Evolutionary conservation across 1,140 invertebrate species (phyloP).

Genomic region (Polyergus mexicanus): DNA sequence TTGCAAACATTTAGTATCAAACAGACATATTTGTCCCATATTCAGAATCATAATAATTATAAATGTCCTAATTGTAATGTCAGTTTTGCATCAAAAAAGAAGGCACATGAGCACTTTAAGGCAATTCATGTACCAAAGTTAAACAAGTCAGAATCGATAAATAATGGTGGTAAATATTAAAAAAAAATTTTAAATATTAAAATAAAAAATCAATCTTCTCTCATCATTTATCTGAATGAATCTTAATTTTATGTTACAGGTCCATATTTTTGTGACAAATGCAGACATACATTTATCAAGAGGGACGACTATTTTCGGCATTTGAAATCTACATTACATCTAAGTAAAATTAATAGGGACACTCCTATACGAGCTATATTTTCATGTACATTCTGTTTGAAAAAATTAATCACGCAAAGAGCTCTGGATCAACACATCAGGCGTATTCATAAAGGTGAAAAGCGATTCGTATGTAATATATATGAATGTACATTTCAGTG

Average conservation of each 20-base stretch:
- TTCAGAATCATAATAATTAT: slow-evolving; percentile 82
- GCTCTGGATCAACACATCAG: slow-evolving; percentile 80
- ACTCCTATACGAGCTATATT: slow-evolving; percentile 69
- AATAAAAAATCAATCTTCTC: not conserved
- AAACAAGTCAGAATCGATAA: slow-evolving; percentile 68
- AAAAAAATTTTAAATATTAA: not conserved
- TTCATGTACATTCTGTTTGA: slow-evolving; percentile 79
- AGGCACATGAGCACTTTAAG: slow-evolving; percentile 77
- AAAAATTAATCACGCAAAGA: slow-evolving; percentile 79
- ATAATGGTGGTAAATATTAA: slow-evolving; percentile 67
- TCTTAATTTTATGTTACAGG: slow-evolving; percentile 74
- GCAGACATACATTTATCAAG: slow-evolving; percentile 79
- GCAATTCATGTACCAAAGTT: slow-evolving; percentile 70
- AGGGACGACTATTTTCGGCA: slow-evolving; percentile 79
- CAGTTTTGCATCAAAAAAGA: slow-evolving; percentile 81
- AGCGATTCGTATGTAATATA: slow-evolving; percentile 79
- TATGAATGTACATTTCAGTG: slow-evolving; percentile 80
- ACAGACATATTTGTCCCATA: slow-evolving; percentile 82
- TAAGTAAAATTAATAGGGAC: slow-evolving; percentile 75
- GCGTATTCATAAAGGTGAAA: slow-evolving; percentile 80
- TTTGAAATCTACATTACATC: slow-evolving; percentile 75
- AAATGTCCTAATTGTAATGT: slow-evolving; percentile 81
- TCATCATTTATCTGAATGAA: slow-evolving; percentile 34
- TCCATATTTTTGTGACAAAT: slow-evolving; percentile 75
- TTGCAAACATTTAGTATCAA: slow-evolving; percentile 80